Conservation (phyloP, 2,797 vertebrate genomes). For the Pipistrellus pipistrellus region DNA sequence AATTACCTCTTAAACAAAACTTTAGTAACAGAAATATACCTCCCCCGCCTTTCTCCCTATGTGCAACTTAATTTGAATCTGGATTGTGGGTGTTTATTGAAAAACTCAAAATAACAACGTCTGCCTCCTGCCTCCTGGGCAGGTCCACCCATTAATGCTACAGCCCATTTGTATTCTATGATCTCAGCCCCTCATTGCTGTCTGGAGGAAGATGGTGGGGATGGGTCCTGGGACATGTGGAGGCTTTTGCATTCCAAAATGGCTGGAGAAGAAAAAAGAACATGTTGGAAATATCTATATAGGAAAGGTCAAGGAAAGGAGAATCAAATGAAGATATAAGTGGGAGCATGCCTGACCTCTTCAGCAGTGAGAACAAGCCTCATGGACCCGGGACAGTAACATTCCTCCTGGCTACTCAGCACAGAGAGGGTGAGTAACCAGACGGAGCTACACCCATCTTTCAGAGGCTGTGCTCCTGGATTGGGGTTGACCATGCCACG, state of each 20-base stretch:
- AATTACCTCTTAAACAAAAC: background rate
- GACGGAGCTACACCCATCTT: background rate
- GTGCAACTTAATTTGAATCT: background rate
- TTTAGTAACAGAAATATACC: background rate
- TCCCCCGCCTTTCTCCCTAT: background rate
- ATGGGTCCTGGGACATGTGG: background rate
- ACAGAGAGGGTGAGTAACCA: background rate
- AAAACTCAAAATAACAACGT: background rate
- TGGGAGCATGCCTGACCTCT: rapidly evolving
- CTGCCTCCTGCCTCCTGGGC: background rate
- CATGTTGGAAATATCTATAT: background rate
- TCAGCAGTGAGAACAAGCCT: background rate
- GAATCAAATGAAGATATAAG: background rate
- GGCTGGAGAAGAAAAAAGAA: background rate
- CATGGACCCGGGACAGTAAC: rapidly evolving
- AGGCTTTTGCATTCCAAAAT: background rate
- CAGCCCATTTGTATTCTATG: rapidly evolving
- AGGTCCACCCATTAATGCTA: background rate
- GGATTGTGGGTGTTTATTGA: background rate
- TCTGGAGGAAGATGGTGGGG: background rate
- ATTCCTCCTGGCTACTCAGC: background rate
- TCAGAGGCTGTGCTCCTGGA: background rate
- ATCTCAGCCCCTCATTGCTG: background rate
- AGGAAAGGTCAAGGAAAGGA: background rate
- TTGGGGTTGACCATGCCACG: background rate